Evolutionary conservation across 2,888 invertebrate species (phyloP).

Genomic region (Eurytoma californica): DNA sequence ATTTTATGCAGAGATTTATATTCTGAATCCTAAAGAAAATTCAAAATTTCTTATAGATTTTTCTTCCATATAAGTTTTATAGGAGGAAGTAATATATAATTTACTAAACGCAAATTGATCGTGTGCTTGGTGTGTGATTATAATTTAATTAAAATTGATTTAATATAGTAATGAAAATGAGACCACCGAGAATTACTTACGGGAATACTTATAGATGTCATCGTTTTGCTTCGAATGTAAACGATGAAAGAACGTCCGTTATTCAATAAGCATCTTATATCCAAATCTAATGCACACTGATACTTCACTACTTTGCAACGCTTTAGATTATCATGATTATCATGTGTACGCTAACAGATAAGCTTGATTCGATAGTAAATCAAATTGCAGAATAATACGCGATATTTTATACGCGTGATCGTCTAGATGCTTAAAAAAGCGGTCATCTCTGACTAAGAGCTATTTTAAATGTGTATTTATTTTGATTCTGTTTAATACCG

Average conservation of each 20-base stretch:
- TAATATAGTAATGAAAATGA: no score
- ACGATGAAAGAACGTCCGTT: background rate
- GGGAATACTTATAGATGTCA: background rate
- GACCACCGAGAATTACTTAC: background rate
- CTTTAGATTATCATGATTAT: slow-evolving; percentile 11
- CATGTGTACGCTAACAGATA: slow-evolving; percentile 15
- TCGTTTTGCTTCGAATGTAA: background rate
- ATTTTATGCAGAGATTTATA: no score
- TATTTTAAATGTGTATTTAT: background rate
- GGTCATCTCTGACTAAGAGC: background rate
- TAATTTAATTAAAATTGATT: no score
- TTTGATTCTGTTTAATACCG: background rate
- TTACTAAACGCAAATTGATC: no score
- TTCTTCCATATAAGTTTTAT: no score
- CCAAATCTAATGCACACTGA: slow-evolving; percentile 2
- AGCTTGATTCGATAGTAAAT: background rate
- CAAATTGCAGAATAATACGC: no score
- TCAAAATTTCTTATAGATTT: no score
- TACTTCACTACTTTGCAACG: background rate
- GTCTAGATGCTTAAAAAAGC: background rate
- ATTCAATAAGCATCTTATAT: background rate
- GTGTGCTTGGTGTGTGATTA: no score
- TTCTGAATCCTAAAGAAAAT: no score
- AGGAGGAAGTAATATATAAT: no score
- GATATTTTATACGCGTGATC: background rate